phyloP scores from a whole-genome alignment of 2,113 vertebrate genomes.

The Ceyx cyanopectus region DNA sequence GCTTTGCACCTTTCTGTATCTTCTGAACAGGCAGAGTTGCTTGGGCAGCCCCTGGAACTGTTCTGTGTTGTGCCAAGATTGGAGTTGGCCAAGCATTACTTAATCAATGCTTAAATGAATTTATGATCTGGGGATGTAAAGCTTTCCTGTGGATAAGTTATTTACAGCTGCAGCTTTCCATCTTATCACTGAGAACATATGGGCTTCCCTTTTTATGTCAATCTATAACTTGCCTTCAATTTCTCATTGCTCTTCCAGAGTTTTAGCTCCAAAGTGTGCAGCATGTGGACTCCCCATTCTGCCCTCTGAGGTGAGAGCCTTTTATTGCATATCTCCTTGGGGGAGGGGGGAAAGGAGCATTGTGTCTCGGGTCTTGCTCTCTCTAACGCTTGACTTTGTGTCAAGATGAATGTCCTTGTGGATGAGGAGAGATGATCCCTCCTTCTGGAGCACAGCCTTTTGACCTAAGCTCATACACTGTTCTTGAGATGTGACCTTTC shows the following conservation, averaged over 20 bases:
- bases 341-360: not conserved
- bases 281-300: constrained; percentile 93
- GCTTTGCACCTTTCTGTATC: not conserved
- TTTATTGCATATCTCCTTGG: not conserved
- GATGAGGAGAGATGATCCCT: not conserved
- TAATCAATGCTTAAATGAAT: not conserved
- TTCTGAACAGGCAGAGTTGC: not conserved
- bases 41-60: not conserved
- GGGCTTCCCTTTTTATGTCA: not conserved
- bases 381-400: not conserved
- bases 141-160: not conserved
- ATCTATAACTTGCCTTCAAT: not conserved
- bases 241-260: constrained; percentile 73
- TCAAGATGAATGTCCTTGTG: fast-evolving
- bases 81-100: not conserved
- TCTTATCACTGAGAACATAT: not conserved
- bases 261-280: constrained; percentile 94
- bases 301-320: constrained; percentile 88
- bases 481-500: not conserved
- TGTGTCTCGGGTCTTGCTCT: not conserved
- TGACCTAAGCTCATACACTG: not conserved
- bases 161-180: not conserved
- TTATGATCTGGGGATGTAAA: not conserved
- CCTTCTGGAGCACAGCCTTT: not conserved
- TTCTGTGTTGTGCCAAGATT: not conserved